These are phyloP conservation scores for Drosophila willistoni DNA, from an alignment of 1,140 invertebrate species.

Conservation along the genomic window DNA sequence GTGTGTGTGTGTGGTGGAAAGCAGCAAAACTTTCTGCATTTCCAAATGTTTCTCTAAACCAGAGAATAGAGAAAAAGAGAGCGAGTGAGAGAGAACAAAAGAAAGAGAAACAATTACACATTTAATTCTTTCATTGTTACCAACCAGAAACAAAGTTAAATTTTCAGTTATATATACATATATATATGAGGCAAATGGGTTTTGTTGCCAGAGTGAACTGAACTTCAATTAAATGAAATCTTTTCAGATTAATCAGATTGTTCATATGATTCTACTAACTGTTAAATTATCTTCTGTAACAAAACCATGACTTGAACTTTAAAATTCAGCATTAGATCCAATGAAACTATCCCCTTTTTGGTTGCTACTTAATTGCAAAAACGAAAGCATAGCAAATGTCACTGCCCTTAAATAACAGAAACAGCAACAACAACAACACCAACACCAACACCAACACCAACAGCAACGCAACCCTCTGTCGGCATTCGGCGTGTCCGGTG, in stretches of 20 bases:
- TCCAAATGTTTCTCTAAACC: constrained; percentile 20
- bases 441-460: too few relatives aligned
- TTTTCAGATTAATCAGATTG: too few relatives aligned
- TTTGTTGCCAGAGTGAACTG: constrained; percentile 39
- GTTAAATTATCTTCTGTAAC: too few relatives aligned
- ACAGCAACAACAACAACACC: too few relatives aligned
- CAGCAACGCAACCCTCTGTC: neutral
- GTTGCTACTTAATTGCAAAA: constrained; percentile 60
- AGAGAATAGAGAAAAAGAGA: neutral
- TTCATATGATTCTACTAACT: too few relatives aligned
- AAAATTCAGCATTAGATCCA: neutral
- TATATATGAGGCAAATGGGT: constrained; percentile 70
- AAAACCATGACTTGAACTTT: too few relatives aligned
- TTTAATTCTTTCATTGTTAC: constrained; percentile 55
- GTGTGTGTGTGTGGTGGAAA: constrained; percentile 65
- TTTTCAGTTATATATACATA: constrained; percentile 33
- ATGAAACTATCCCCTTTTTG: constrained; percentile 3
- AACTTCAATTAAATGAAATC: too few relatives aligned
- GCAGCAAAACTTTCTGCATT: constrained; percentile 63
- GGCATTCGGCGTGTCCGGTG: neutral
- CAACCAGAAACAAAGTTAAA: constrained; percentile 29
- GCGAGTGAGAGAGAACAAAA: neutral
- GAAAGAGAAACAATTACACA: constrained; percentile 59
- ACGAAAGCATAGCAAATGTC: constrained; percentile 65
- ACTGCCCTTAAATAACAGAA: constrained; percentile 15